Percentiles rank a stretch among this genome's conserved stretches.
Evolutionary conservation across 2,888 invertebrate species (phyloP).

Genomic region (Nematopogon swammerdamellus): DNA sequence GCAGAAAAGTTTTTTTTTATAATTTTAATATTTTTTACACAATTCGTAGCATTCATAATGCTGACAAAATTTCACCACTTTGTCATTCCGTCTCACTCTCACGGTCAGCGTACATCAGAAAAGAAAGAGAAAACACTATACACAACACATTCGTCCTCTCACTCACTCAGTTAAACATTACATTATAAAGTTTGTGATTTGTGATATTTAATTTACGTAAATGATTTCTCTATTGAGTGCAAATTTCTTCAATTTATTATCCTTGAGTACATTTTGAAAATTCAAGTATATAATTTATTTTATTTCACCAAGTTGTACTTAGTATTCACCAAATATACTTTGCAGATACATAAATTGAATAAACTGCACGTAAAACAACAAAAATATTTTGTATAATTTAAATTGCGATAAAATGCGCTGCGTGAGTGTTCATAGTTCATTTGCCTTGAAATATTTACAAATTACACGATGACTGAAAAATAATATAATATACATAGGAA

Average conservation of each 20-base stretch:
- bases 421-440: not conserved
- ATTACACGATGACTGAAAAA: slow-evolving; percentile 46
- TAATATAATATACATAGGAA: slow-evolving; percentile 51
- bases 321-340: too few species aligned
- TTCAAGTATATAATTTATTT: too few species aligned
- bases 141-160: not conserved
- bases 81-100: not conserved
- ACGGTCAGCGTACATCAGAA: slow-evolving; percentile 1
- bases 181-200: not conserved
- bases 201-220: not conserved
- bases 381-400: not conserved
- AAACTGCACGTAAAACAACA: too few species aligned
- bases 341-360: too few species aligned
- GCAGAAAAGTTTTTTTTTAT: slow-evolving; percentile 32
- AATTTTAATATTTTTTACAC: slow-evolving; percentile 60
- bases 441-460: slow-evolving; percentile 36
- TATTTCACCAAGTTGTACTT: too few species aligned
- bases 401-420: not conserved
- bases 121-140: slow-evolving; percentile 1
- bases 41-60: slow-evolving; percentile 60
- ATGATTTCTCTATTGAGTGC: too few species aligned
- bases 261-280: too few species aligned
- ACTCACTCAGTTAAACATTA: not conserved
- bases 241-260: too few species aligned
- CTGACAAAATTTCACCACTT: slow-evolving; percentile 27